Conservation (phyloP, 1,140 invertebrate genomes). For the Ips typographus region DNA sequence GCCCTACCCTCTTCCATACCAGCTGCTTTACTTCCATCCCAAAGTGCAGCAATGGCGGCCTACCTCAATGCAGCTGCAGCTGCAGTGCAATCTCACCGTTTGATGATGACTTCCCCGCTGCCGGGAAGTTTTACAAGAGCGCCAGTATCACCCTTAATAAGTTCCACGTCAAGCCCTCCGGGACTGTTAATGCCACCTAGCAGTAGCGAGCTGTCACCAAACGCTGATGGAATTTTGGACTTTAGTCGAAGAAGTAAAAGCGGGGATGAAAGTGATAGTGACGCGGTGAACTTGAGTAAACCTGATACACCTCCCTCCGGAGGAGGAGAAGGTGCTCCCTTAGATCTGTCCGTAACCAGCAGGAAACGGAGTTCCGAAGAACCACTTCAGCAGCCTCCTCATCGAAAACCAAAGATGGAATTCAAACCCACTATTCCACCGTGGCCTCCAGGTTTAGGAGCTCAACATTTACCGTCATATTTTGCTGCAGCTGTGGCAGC, state of each 20-base stretch:
- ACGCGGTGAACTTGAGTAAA: constrained; percentile 70
- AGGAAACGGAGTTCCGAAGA: constrained; percentile 70
- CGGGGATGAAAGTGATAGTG: constrained; percentile 57
- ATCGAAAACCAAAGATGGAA: constrained; percentile 65
- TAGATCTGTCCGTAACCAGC: constrained; percentile 77
- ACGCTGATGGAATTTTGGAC: constrained; percentile 66
- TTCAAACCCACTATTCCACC: constrained; percentile 66
- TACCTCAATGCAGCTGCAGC: constrained; percentile 70
- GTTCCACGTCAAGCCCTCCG: constrained; percentile 60
- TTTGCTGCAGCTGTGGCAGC: constrained; percentile 76
- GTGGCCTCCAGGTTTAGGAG: constrained; percentile 77
- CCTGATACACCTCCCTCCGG: constrained; percentile 55
- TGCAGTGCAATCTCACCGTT: constrained; percentile 66
- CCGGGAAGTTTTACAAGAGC: constrained; percentile 57
- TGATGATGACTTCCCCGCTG: constrained; percentile 74
- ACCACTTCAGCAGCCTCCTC: constrained; percentile 60
- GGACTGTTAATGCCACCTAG: constrained; percentile 51
- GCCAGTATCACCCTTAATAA: constrained; percentile 61
- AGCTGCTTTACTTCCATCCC: constrained; percentile 65
- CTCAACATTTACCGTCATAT: constrained; percentile 69
- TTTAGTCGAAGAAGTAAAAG: constrained; percentile 65
- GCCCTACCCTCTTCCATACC: constrained; percentile 58
- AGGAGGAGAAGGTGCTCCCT: constrained; percentile 68
- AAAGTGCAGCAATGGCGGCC: constrained; percentile 76
- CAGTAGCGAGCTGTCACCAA: constrained; percentile 55